phyloP scores from a whole-genome alignment of 1,140 invertebrate genomes.

The Cyrtorhinus lividipennis region DNA sequence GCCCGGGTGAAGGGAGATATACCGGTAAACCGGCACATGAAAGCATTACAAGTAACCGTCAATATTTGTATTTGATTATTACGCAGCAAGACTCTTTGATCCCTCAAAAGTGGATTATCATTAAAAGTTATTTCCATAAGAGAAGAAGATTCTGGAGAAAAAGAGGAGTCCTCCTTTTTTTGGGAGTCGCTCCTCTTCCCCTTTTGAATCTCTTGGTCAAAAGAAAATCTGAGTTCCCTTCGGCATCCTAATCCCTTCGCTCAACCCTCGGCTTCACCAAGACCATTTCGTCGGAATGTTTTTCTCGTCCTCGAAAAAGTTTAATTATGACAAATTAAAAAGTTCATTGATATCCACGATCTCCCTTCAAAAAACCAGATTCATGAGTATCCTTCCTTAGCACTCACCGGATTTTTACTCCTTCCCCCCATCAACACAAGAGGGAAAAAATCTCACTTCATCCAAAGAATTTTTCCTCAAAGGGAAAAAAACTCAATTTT shows the following conservation, averaged over 20 bases:
- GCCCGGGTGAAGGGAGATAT: too few species aligned
- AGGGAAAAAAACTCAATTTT: too few species aligned
- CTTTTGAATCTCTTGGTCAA: background rate
- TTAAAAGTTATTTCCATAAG: conserved; percentile 7
- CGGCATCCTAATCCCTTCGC: background rate
- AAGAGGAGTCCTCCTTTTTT: background rate
- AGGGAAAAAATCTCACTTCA: too few species aligned
- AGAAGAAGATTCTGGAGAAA: conserved; percentile 1
- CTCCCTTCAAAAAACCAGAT: background rate
- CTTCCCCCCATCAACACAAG: too few species aligned
- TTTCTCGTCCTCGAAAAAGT: background rate
- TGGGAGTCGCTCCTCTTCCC: background rate
- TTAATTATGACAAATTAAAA: conserved; percentile 10
- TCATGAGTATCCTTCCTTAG: background rate
- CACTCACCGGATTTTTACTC: background rate
- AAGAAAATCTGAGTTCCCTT: conserved; percentile 4
- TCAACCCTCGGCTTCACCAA: background rate
- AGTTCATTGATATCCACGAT: conserved; percentile 2
- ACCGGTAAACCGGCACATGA: too few species aligned
- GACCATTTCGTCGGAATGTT: background rate
- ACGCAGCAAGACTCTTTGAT: background rate
- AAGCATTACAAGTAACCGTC: background rate
- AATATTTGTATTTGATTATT: conserved; percentile 3
- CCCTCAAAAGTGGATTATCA: background rate
- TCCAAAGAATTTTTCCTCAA: too few species aligned